Conservation (phyloP, 2,113 vertebrate genomes). For the Cephalopterus ornatus region DNA sequence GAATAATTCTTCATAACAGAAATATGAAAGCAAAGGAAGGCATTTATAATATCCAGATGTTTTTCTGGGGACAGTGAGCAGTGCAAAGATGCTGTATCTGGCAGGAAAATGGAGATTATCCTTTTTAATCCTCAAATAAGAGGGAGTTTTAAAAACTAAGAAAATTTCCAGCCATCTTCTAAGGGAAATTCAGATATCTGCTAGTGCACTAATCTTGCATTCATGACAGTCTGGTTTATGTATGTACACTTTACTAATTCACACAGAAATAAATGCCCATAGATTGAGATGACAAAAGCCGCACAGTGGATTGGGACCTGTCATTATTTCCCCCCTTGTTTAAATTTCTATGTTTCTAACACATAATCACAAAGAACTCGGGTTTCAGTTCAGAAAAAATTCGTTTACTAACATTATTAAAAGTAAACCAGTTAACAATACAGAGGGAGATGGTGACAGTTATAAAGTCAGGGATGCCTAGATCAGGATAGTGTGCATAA, state of each 20-base stretch:
- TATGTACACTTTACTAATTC: background rate
- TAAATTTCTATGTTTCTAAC: background rate
- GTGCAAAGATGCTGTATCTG: background rate
- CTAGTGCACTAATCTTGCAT: background rate
- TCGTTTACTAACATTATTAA: background rate
- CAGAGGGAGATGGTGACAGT: background rate
- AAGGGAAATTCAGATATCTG: background rate
- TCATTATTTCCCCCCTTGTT: background rate
- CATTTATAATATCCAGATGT: background rate
- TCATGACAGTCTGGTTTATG: background rate
- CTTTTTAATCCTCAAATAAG: background rate
- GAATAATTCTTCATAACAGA: background rate
- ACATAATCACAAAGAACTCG: background rate
- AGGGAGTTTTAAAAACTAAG: background rate
- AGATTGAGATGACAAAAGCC: background rate
- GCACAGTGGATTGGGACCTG: background rate
- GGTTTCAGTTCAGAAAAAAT: background rate
- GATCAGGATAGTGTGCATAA: background rate
- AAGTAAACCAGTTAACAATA: background rate
- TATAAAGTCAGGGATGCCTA: background rate
- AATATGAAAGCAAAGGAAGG: background rate
- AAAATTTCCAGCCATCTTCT: background rate
- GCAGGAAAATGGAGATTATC: background rate
- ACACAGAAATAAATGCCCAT: background rate
- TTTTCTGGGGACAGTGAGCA: background rate